Evolutionary conservation across 2,888 invertebrate genomes (phyloP).

Genomic region (Drosophila mulleri): DNA sequence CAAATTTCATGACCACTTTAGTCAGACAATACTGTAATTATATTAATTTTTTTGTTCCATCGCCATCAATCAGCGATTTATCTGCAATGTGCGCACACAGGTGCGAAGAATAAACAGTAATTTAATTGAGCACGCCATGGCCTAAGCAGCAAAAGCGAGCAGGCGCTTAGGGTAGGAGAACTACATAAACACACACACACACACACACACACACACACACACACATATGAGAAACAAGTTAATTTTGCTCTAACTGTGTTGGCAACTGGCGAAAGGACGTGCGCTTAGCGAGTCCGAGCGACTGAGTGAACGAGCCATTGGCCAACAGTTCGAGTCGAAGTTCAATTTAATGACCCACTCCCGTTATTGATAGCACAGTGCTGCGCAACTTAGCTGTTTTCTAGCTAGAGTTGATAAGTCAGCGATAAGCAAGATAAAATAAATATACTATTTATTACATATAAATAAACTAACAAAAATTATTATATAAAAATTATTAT

Average conservation of each 20-base stretch:
- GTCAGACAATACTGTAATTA: neutral
- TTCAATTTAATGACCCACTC: neutral
- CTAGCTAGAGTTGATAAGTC: conserved; percentile 4
- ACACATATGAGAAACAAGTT: conserved; percentile 14
- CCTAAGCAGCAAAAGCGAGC: neutral
- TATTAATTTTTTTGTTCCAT: neutral
- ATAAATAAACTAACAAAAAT: no score
- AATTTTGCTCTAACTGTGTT: conserved; percentile 17
- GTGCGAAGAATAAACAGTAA: conserved; percentile 47
- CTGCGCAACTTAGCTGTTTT: conserved; percentile 19
- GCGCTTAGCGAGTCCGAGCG: neutral
- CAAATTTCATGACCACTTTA: neutral
- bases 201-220: neutral
- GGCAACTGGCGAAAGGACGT: conserved; percentile 27
- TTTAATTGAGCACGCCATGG: conserved; percentile 44
- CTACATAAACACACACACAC: no score
- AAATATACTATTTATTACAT: no score
- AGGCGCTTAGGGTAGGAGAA: neutral
- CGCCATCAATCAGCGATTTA: conserved; percentile 30
- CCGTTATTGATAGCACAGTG: conserved; percentile 20
- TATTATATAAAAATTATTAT: no score
- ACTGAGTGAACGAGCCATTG: conserved; percentile 1
- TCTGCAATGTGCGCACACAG: conserved; percentile 29
- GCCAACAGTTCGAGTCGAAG: neutral
- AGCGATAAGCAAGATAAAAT: neutral